Percentiles rank a stretch among this genome's conserved stretches.
These are phyloP conservation scores for Microctonus hyperodae DNA, from an alignment of 2,888 invertebrate species.

Conservation along the genomic window DNA sequence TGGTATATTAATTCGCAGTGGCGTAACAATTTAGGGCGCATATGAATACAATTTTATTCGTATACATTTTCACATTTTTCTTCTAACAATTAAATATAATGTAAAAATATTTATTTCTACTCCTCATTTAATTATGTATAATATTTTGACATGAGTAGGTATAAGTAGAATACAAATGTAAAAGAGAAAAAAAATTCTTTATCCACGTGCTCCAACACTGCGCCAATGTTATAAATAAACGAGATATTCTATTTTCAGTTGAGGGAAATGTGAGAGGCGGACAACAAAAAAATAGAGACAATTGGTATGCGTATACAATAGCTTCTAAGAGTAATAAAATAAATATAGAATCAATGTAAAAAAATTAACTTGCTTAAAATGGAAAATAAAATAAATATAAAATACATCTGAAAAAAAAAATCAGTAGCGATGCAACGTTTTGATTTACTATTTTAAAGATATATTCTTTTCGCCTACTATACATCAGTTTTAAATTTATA, in stretches of 20 bases:
- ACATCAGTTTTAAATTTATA: neutral
- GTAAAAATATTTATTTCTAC: no score
- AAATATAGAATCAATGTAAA: neutral
- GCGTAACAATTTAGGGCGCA: neutral
- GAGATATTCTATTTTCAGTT: constrained; percentile 15
- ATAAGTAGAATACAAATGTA: neutral
- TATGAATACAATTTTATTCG: neutral
- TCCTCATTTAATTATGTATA: neutral
- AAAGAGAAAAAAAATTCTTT: neutral
- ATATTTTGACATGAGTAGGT: neutral
- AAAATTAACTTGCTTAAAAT: neutral
- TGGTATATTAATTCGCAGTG: neutral
- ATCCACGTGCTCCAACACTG: neutral
- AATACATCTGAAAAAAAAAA: no score
- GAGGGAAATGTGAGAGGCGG: constrained; percentile 6
- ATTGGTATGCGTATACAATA: neutral
- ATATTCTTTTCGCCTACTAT: neutral
- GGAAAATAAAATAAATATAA: neutral
- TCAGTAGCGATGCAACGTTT: no score
- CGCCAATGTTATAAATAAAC: neutral
- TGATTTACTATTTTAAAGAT: no score
- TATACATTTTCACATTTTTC: no score
- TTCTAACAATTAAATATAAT: no score
- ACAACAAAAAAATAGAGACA: neutral
- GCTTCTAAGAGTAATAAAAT: neutral